Percentiles rank a stretch among this genome's conserved stretches.
These are phyloP conservation scores for Phoxinus dragarum DNA, from an alignment of 2,797 vertebrate genomes.

Conservation along the genomic window DNA sequence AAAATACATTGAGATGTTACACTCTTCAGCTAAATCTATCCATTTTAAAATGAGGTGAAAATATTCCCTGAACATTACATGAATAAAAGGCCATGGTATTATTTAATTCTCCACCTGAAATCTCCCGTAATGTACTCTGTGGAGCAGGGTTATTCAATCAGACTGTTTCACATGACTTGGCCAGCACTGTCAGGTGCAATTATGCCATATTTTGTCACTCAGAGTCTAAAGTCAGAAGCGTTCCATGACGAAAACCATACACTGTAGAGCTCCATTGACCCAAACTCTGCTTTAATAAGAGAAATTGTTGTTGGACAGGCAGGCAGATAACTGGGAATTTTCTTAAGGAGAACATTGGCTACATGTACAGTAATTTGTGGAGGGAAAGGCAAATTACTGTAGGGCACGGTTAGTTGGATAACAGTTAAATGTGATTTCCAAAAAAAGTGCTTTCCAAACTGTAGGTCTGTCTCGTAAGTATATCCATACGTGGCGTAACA, in stretches of 20 bases:
- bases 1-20: background rate
- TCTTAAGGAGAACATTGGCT: background rate
- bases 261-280: slow-evolving; percentile 10
- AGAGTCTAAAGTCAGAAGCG: background rate
- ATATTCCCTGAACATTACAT: background rate
- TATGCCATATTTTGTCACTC: slow-evolving; percentile 40
- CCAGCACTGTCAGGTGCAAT: slow-evolving; percentile 47
- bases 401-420: background rate
- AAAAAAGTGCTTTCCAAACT: background rate
- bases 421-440: background rate
- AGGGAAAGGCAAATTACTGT: background rate
- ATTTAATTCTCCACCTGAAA: slow-evolving; percentile 1
- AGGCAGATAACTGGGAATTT: background rate
- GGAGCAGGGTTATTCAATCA: slow-evolving; percentile 20
- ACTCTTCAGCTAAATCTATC: background rate
- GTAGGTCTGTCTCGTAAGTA: background rate
- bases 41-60: background rate
- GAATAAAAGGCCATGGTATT: background rate
- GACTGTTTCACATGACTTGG: slow-evolving; percentile 38
- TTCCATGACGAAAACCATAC: slow-evolving; percentile 14
- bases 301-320: background rate
- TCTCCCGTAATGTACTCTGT: slow-evolving; percentile 9
- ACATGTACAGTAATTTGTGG: background rate
- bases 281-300: slow-evolving; percentile 8
- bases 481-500: too few species aligned